Base-by-base conservation (phyloP, 2,888 invertebrate species). In the Pseudeuparius sepicola region DNA sequence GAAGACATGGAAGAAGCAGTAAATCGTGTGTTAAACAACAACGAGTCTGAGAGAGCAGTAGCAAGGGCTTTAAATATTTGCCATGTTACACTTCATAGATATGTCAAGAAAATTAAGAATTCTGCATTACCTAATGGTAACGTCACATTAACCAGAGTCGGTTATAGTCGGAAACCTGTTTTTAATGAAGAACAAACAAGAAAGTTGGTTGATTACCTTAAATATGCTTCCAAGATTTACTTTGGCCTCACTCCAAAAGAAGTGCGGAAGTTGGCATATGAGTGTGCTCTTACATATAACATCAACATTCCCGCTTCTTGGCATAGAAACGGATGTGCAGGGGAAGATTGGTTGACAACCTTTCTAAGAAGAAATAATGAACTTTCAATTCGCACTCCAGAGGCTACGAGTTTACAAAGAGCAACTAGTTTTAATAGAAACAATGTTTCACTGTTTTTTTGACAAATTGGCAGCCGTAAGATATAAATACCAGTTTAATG, bases 311-410 rank as follows among this genome's bases (percentile, higher is more conserved):
- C 34, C 30, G 30, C 34, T 28, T 38, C 31, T 12, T 35, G 39
- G 31, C 7, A 34, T 14, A 14, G 18, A 14, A 36, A 35, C n/a
- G 24, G 24, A 24, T 16, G 3, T 4, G 20, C 18, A 3, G 31
- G 18, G 3, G 28, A 38, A 24, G 34, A 34, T 24, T 38, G 38
- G 34, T 13, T 39, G 4, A 36, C 39, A 14, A 39, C 10, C 4
- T 36, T 39, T 39, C 14, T 39, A 12, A 31, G 36, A 31, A 35
- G 24, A 24, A 34, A 38, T 27, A 18, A 17, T 20, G 30, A 24
- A 2, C 34, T 39, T 9, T 35, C 39, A 20, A 31, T 39, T 24
- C 14, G 39, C n/a, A 31, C 35, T 9, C n/a, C n/a, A n/a, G n/a
- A n/a, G n/a, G n/a, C n/a, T n/a, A n/a, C n/a, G n/a, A n/a, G n/a